Conservation (phyloP, 2,888 invertebrate species). For the Actias luna region DNA sequence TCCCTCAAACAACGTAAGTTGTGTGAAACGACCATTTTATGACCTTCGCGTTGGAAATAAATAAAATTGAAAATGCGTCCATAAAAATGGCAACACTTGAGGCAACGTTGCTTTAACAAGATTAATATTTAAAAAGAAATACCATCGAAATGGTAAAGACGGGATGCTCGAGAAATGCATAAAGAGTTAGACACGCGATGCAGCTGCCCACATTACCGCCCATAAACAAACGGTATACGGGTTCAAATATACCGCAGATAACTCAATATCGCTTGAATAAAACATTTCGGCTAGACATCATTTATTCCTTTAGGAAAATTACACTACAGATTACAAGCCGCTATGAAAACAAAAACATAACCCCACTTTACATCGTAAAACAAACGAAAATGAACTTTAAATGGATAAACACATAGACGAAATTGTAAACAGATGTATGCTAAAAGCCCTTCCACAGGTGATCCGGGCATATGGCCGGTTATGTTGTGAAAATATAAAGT, state of each 20-base stretch:
- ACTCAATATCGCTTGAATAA: constrained; percentile 58
- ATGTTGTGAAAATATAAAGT: constrained; percentile 74
- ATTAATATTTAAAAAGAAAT: constrained; percentile 21
- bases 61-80: constrained; percentile 17
- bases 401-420: constrained; percentile 38
- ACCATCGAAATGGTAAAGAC: constrained; percentile 20
- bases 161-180: constrained; percentile 18
- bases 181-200: constrained; percentile 34
- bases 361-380: constrained; percentile 23
- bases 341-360: constrained; percentile 61
- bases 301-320: constrained; percentile 53
- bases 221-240: constrained; percentile 46
- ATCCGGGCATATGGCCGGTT: constrained; percentile 65
- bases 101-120: constrained; percentile 23
- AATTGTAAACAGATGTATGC: constrained; percentile 41
- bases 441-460: constrained; percentile 67
- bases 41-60: constrained; percentile 14
- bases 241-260: constrained; percentile 41
- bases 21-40: constrained; percentile 11
- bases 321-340: constrained; percentile 56
- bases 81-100: constrained; percentile 21
- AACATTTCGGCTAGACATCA: constrained; percentile 52
- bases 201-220: constrained; percentile 45
- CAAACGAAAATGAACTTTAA: constrained; percentile 36
- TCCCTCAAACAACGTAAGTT: background rate